These are phyloP conservation scores for Griposia aprilina DNA, from an alignment of 2,888 invertebrate species.

Conservation along the genomic window DNA sequence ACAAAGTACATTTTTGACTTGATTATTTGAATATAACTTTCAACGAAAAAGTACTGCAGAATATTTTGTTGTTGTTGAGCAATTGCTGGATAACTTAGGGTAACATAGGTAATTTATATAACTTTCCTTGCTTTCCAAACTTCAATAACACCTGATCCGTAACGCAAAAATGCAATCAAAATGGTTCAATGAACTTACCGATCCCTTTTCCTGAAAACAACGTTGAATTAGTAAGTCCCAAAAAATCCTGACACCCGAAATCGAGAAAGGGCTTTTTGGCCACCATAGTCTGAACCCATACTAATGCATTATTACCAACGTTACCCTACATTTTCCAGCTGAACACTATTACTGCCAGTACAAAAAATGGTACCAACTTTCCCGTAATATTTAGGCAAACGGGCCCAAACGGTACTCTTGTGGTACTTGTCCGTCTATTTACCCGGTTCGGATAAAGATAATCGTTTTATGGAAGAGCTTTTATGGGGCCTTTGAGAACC, in stretches of 20 bases:
- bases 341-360: slow-evolving; percentile 21
- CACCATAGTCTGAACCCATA: neutral
- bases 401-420: slow-evolving; percentile 26
- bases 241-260: neutral
- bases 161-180: neutral
- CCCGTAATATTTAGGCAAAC: slow-evolving; percentile 43
- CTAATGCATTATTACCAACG: slow-evolving; percentile 34
- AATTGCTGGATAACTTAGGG: no score
- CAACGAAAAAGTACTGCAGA: neutral
- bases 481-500: slow-evolving; percentile 32
- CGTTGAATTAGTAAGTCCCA: neutral
- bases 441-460: slow-evolving; percentile 43
- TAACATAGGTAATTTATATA: neutral
- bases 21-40: neutral
- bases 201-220: neutral
- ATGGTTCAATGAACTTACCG: neutral
- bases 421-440: slow-evolving; percentile 31
- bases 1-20: neutral
- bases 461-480: slow-evolving; percentile 47
- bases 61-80: neutral
- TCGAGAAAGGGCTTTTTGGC: neutral
- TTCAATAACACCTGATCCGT: neutral
- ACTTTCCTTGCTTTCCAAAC: no score
- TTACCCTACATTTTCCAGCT: slow-evolving; percentile 20
- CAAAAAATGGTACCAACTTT: slow-evolving; percentile 52